Evolutionary conservation across 2,113 vertebrate genomes (phyloP), one percentile per base, ranked within the genome.

Genomic region (Calypte anna): DNA sequence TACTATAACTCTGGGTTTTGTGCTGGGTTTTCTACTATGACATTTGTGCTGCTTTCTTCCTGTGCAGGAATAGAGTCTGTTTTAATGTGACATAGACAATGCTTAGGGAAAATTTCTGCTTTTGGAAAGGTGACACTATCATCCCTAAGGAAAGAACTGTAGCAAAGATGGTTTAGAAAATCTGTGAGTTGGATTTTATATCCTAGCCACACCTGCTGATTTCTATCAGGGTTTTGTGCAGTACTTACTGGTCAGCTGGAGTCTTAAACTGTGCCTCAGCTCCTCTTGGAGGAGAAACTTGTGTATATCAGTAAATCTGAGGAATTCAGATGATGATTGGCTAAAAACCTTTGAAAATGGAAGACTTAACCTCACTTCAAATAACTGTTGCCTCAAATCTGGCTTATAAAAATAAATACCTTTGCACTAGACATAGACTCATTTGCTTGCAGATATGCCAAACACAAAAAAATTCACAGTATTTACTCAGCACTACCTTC

Each of bases 361-460:
- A 59, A 74, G 40, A 62, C 19, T 22, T 40, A 69, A 1, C 3
- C 9, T 58, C 6, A 30, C 10, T 68, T 80, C 9, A 76, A 14
- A 50, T 17, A 76, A 54, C 7, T 66, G 5, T 4, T 59, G 4
- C 11, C 20, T 59, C 6, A n/a, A 59, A 14, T 23, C 25, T 59
- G 7, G 6, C 54, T 85, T 66, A 50, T 36, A 58, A 70, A 70
- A 84, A 24, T 7, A 82, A 63, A 64, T 67, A 33, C 2, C 6
- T 36, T 6, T 36, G 2, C 43, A 63, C 21, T 61, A 57, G 16
- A 40, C 2, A 36, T 0, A 1, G 16, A 14, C 2, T 62, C 66
- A 0, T 25, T 74, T 80, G 3, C 12, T 46, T 80, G 25, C 14
- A 53, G 38, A 77, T 8, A 21, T 77, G 40, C 38, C 15, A 40